Conservation (phyloP, 2,888 invertebrate genomes). For the Hirtodrosophila trivittata region DNA sequence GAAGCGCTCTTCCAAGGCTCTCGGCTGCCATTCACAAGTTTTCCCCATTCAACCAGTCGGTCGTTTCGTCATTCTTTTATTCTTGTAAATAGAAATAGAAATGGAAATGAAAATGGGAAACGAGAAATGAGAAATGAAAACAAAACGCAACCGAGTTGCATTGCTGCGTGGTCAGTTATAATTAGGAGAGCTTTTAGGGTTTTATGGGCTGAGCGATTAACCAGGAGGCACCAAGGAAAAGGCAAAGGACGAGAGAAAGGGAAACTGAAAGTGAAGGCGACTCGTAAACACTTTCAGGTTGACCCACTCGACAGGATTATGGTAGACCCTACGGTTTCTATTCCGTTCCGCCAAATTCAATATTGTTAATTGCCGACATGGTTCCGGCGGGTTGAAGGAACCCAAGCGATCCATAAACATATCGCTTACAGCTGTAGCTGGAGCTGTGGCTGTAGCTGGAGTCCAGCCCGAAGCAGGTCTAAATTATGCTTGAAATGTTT, state of each 20-base stretch:
- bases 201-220: conserved; percentile 73
- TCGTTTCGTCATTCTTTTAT: conserved; percentile 30
- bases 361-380: conserved; percentile 73
- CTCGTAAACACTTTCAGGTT: conserved; percentile 55
- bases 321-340: not conserved
- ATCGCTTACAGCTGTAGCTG: conserved; percentile 51
- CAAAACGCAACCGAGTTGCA: conserved; percentile 64
- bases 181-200: conserved; percentile 66
- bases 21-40: conserved; percentile 51
- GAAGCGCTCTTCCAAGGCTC: conserved; percentile 42
- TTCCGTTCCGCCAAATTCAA: conserved; percentile 45
- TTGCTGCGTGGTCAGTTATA: conserved; percentile 79
- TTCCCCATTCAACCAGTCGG: conserved; percentile 50
- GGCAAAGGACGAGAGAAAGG: no score
- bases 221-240: conserved; percentile 23
- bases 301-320: conserved; percentile 39
- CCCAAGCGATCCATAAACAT: conserved; percentile 50
- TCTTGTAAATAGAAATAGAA: not conserved
- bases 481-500: conserved; percentile 48
- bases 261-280: conserved; percentile 34
- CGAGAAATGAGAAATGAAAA: conserved; percentile 33
- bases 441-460: no score
- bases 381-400: conserved; percentile 21
- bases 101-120: conserved; percentile 8
- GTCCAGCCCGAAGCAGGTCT: conserved; percentile 45